Conservation (phyloP, 1,140 invertebrate species). For the Zophobas morio region DNA sequence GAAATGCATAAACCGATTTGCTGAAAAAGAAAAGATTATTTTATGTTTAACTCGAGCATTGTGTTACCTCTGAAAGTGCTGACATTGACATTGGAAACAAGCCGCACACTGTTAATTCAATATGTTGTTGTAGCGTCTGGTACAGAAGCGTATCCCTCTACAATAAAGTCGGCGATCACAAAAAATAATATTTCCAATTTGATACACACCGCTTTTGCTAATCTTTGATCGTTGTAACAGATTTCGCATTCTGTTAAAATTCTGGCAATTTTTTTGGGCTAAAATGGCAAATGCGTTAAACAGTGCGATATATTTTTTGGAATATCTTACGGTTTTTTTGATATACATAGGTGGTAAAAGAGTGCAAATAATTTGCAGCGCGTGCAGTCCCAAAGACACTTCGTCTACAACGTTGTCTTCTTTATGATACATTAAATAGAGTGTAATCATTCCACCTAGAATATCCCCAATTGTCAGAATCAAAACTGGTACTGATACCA, state of each 20-base stretch:
- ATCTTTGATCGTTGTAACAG: slow-evolving; percentile 4
- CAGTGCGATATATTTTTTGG: no score
- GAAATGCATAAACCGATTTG: slow-evolving; percentile 42
- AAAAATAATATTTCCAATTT: neutral
- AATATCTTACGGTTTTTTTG: slow-evolving; percentile 4
- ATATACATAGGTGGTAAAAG: slow-evolving; percentile 17
- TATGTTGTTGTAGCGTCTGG: slow-evolving; percentile 43
- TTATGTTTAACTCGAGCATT: neutral
- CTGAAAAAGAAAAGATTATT: slow-evolving; percentile 8
- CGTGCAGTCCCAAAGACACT: neutral
- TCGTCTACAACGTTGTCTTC: slow-evolving; percentile 4
- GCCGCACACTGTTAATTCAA: slow-evolving; percentile 46
- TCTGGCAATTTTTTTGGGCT: neutral
- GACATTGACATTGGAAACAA: slow-evolving; percentile 49
- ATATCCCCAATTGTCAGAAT: slow-evolving; percentile 4
- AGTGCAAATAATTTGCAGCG: neutral
- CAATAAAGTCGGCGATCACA: slow-evolving; percentile 8
- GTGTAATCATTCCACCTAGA: neutral
- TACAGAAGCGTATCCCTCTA: slow-evolving; percentile 45
- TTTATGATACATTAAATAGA: slow-evolving; percentile 7
- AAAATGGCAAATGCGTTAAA: neutral
- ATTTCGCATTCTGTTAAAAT: neutral
- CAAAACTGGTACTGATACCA: slow-evolving; percentile 16
- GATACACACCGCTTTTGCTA: slow-evolving; percentile 12
- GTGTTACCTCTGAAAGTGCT: slow-evolving; percentile 39